Evolutionary conservation across 1,140 invertebrate genomes (phyloP).

Genomic region (Drosophila mayri): DNA sequence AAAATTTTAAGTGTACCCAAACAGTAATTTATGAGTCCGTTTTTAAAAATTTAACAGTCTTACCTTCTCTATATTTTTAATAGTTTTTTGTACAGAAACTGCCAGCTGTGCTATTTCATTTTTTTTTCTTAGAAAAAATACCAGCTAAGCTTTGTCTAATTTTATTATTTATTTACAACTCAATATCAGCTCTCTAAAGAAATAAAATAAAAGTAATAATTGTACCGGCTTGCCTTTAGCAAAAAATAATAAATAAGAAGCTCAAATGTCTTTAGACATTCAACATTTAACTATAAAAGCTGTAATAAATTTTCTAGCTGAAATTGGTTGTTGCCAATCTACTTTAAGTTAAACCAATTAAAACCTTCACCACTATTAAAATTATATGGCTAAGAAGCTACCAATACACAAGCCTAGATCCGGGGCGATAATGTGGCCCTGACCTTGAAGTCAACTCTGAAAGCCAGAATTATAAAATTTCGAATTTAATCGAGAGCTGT

Average conservation of each 20-base stretch:
- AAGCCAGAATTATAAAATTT: slow-evolving; percentile 52
- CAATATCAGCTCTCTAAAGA: neutral
- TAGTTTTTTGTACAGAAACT: too few species aligned
- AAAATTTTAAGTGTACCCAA: too few species aligned
- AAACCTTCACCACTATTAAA: slow-evolving; percentile 5
- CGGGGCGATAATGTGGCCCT: slow-evolving; percentile 25
- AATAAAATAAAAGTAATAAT: neutral
- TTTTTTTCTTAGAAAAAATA: neutral
- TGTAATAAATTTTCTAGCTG: slow-evolving; percentile 3
- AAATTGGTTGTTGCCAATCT: neutral
- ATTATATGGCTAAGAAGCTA: slow-evolving; percentile 14
- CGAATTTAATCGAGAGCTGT: slow-evolving; percentile 38
- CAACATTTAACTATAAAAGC: slow-evolving; percentile 6
- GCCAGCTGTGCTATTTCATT: too few species aligned
- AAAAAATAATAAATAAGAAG: neutral
- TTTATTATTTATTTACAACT: neutral
- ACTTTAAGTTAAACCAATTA: slow-evolving; percentile 4
- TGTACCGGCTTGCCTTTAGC: neutral
- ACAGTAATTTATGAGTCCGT: too few species aligned
- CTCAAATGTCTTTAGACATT: neutral
- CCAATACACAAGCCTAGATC: slow-evolving; percentile 9
- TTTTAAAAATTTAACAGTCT: too few species aligned
- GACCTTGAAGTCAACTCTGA: slow-evolving; percentile 10
- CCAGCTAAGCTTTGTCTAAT: neutral
- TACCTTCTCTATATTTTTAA: too few species aligned